phyloP scores from a whole-genome alignment of 2,113 vertebrate species.

The Megaceryle torquata region DNA sequence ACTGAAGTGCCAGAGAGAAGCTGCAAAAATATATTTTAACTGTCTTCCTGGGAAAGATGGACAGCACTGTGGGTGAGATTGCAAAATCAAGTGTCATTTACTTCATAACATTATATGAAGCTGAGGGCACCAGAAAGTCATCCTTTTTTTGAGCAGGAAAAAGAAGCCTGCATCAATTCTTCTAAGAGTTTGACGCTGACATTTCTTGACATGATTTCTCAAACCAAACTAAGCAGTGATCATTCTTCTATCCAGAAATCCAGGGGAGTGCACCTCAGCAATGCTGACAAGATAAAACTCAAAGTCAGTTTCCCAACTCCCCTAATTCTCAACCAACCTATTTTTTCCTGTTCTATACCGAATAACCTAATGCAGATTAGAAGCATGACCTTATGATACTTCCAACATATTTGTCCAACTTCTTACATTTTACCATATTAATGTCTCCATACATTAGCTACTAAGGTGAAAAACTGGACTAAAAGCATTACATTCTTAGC shows the following conservation, averaged over 20 bases:
- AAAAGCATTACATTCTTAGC: not conserved
- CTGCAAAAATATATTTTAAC: not conserved
- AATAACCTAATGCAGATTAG: not conserved
- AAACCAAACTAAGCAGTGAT: not conserved
- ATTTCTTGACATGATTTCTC: not conserved
- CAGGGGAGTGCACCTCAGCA: not conserved
- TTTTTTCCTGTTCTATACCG: not conserved
- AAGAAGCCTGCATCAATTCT: not conserved
- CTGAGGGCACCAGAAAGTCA: not conserved
- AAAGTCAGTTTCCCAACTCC: not conserved
- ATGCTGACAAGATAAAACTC: not conserved
- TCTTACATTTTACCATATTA: not conserved
- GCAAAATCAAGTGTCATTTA: not conserved
- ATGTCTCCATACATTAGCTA: not conserved
- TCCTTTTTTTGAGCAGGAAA: not conserved
- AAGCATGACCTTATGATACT: not conserved
- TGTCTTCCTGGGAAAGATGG: not conserved
- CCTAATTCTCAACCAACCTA: not conserved
- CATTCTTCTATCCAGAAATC: not conserved
- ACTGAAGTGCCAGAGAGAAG: not conserved
- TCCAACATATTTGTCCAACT: not conserved
- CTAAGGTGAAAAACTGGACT: not conserved
- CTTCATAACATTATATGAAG: not conserved
- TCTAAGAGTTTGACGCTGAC: not conserved
- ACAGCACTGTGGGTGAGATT: not conserved